Percentiles rank a stretch among this genome's conserved stretches.
Conservation (phyloP, 2,888 invertebrate species). For the Steromphala cineraria region DNA sequence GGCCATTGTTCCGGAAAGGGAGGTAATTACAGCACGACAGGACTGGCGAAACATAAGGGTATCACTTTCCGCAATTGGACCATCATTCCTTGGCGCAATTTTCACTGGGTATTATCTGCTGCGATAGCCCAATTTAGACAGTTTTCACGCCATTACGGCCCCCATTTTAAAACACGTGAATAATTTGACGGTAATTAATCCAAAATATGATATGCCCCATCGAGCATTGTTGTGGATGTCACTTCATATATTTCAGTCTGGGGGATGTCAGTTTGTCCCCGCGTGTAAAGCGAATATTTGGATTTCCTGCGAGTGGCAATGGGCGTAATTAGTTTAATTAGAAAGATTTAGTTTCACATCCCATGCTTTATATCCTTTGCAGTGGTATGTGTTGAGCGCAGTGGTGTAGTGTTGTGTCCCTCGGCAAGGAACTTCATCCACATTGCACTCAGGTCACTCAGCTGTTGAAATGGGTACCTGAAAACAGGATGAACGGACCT, state of each 20-base stretch:
- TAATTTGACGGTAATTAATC: slow-evolving; percentile 12
- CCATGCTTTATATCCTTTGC: background rate
- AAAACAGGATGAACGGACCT: too few species aligned
- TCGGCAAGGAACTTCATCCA: too few species aligned
- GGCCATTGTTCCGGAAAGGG: slow-evolving; percentile 11
- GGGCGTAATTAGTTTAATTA: background rate
- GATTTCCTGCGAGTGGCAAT: background rate
- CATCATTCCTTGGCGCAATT: background rate
- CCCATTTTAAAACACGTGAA: background rate
- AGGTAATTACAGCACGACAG: slow-evolving; percentile 1
- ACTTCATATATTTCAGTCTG: background rate
- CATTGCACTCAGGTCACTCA: too few species aligned
- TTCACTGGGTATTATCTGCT: background rate
- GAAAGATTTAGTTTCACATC: background rate
- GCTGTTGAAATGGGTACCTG: too few species aligned
- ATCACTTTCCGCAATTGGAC: slow-evolving; percentile 1
- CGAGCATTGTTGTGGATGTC: background rate
- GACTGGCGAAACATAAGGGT: background rate
- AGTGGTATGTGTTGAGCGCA: too few species aligned
- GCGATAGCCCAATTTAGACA: background rate
- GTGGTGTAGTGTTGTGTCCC: too few species aligned
- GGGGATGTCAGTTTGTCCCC: background rate
- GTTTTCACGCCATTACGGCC: background rate
- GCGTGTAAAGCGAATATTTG: too few species aligned
- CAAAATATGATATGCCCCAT: background rate